Evolutionary conservation across 2,888 invertebrate species (phyloP).

Genomic region (Pammene fasciana): DNA sequence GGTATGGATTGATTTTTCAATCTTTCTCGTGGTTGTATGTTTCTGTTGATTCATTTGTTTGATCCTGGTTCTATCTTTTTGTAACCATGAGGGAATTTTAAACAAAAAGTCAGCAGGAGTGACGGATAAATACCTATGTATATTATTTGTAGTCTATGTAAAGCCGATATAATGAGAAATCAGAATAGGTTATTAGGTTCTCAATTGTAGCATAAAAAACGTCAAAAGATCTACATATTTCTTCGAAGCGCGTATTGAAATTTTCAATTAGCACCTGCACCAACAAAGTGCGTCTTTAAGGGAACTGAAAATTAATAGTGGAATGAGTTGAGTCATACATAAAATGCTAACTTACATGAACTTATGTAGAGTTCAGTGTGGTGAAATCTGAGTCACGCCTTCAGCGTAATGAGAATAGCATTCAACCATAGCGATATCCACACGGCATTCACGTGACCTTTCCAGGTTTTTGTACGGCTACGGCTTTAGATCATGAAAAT

Average conservation of each 20-base stretch:
- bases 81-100: too few relatives aligned
- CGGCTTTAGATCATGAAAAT: conserved; percentile 41
- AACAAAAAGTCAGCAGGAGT: too few relatives aligned
- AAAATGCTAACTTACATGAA: background rate
- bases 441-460: conserved; percentile 42
- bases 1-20: too few relatives aligned
- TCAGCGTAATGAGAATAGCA: conserved; percentile 32
- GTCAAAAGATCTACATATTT: background rate
- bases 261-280: conserved; percentile 15
- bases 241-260: background rate
- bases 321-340: conserved; percentile 30
- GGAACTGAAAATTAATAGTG: conserved; percentile 18
- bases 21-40: too few relatives aligned
- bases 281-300: background rate
- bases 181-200: background rate
- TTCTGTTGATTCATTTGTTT: too few relatives aligned
- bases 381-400: conserved; percentile 34
- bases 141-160: too few relatives aligned
- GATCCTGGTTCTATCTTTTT: too few relatives aligned
- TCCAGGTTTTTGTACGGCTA: conserved; percentile 35
- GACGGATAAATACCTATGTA: too few relatives aligned
- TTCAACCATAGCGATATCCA: conserved; percentile 30
- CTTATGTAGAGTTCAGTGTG: conserved; percentile 23
- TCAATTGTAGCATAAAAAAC: background rate
- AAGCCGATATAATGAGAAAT: background rate